phyloP scores from a whole-genome alignment of 2,113 vertebrate genomes.

The Cryptotis parvus region DNA sequence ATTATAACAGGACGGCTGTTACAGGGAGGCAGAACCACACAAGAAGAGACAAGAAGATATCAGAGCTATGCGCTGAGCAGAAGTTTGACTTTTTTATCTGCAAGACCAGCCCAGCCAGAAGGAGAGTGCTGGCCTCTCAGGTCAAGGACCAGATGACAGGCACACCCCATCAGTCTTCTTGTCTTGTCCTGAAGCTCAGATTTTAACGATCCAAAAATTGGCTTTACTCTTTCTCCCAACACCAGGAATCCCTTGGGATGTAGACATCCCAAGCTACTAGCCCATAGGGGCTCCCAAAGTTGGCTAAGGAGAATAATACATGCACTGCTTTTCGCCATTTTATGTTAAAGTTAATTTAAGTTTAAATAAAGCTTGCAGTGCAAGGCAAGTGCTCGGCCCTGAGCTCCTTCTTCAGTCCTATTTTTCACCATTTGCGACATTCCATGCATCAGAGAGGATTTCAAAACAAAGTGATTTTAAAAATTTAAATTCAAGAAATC shows the following conservation, averaged over 20 bases:
- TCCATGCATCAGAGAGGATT: background rate
- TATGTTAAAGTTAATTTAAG: background rate
- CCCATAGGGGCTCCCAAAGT: too few relatives aligned
- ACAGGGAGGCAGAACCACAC: background rate
- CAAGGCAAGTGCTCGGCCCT: background rate
- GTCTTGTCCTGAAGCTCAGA: background rate
- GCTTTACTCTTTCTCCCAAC: accelerated
- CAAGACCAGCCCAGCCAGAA: background rate
- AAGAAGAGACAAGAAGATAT: background rate
- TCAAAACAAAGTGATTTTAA: background rate
- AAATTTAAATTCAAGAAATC: background rate
- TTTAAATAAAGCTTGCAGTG: background rate
- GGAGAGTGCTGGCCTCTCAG: background rate
- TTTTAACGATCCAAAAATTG: background rate
- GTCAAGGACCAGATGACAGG: background rate
- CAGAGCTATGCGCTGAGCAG: background rate
- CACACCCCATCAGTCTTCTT: background rate
- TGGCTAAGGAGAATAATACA: background rate
- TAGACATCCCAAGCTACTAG: too few relatives aligned
- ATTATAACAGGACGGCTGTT: background rate
- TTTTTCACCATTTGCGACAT: background rate
- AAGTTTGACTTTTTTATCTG: background rate
- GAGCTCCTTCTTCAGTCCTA: background rate
- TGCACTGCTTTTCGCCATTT: background rate
- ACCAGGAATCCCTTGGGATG: background rate